Base-by-base conservation (phyloP, 2,113 vertebrate species). In the Psittacula cyanocephala region DNA sequence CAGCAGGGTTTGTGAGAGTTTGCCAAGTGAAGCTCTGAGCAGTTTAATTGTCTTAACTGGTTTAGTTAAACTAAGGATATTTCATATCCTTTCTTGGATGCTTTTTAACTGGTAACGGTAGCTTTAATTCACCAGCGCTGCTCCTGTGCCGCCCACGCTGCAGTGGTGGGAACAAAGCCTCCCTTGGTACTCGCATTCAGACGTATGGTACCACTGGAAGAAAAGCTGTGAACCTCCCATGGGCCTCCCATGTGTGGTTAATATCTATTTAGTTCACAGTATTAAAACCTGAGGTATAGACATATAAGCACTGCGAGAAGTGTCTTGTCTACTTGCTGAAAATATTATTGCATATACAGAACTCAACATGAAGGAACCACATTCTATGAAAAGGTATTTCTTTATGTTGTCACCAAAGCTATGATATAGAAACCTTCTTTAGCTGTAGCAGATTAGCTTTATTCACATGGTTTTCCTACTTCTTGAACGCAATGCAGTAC, bases 131-230 rank as follows among this genome's bases (percentile, higher is more conserved):
- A 43, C 22, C 63, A 77, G 35, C 1, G 0, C 28, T 7, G n/a
- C 37, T 39, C 28, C 12, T 3, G 25, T 11, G 17, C n/a, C 46
- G 43, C 76, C 59, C 13, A 9, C 0, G 6, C 71, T 33, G 53
- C 20, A n/a, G 41, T 0, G 6, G 11, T 44, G n/a, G 62, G n/a
- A 62, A 0, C 14, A 39, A 46, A 77, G 10, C n/a, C 60, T 37
- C 33, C 35, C 59, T 17, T n/a, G 59, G 33, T 59, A 68, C 22
- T 22, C 22, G 9, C 7, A 18, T 63, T 24, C 0, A 2, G 59
- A 11, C 2, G 1, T 22, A 33, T 2, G 4, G 59, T 49, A 35
- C 29, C n/a, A 31, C 35, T 28, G 37, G 31, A 25, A 91, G 37
- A 53, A 71, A 62, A 49, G 29, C 37, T 7, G 0, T 3, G 57